Base-by-base conservation (phyloP, 2,113 vertebrate species). In the Cariama cristata region DNA sequence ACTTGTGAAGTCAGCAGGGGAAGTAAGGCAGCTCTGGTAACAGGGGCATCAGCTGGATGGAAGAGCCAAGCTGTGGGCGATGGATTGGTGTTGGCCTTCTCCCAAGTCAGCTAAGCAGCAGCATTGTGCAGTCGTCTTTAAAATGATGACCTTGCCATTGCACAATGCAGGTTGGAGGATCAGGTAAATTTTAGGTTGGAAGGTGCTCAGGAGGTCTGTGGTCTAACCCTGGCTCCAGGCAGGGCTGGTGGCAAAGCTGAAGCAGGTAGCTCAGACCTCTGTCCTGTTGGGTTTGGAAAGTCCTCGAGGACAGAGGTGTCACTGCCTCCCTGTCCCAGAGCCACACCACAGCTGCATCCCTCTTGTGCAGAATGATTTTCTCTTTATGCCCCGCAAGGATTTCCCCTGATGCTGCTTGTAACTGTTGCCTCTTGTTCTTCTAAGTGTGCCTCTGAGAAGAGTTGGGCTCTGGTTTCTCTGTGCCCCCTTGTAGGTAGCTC, bases 1-100 rank as follows among this genome's bases (percentile, higher is more conserved):
- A 88, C 47, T 73, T n/a, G 60, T 75, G 64, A 87, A 91, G 85
- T 90, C 90, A 97, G 87, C 92, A 87, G 66, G 35, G 38, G 55
- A 26, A 11, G 28, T 8, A 50, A 71, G 49, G 71, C 40, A 76
- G 45, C 33, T 88, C 85, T 66, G 67, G 40, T 33, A 67, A 40
- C 7, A 19, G 32, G 58, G 52, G 50, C 58, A 90, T 18, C 30
- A 50, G 68, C 35, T 10, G 28, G 59, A 44, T 72, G 80, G 76
- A 62, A 84, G 30, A 87, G n/a, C 49, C 49, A 20, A 47, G 64
- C 69, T 44, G 60, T 9, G 56, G 55, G 60, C 0, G 5, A 16
- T 13, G n/a, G 40, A 11, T 53, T 73, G 74, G 32, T 80, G 50
- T 12, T 86, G 60, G 64, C 76, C n/a, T 14, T 52, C 26, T 91